Percentiles rank a stretch among this genome's conserved stretches.
phyloP scores from a whole-genome alignment of 2,888 invertebrate species.

The Melanotus villosus region DNA sequence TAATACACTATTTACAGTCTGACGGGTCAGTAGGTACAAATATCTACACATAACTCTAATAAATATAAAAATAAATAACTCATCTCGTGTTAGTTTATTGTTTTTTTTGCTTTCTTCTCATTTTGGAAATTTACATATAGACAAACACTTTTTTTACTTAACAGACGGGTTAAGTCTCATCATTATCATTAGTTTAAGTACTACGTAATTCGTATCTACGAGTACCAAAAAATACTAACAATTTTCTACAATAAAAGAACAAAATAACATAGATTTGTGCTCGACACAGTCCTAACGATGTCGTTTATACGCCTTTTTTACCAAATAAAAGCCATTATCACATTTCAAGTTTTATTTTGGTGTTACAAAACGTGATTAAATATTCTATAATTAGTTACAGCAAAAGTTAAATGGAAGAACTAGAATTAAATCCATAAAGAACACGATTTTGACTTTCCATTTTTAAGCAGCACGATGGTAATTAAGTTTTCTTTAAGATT shows the following conservation, averaged over 20 bases:
- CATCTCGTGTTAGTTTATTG: conserved; percentile 54
- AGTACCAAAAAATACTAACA: conserved; percentile 20
- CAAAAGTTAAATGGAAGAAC: no score
- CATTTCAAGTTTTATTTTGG: no score
- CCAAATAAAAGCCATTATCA: no score
- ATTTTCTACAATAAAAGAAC: conserved; percentile 9
- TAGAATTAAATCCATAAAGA: no score
- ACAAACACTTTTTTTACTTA: conserved; percentile 42
- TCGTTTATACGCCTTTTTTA: background rate
- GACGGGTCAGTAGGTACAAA: conserved; percentile 43
- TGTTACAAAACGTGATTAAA: no score
- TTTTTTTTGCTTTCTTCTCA: conserved; percentile 38
- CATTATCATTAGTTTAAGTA: conserved; percentile 14
- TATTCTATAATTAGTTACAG: no score
- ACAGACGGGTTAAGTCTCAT: conserved; percentile 35
- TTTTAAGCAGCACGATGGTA: no score
- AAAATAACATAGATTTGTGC: background rate
- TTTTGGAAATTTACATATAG: conserved; percentile 48
- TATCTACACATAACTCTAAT: conserved; percentile 59
- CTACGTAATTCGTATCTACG: conserved; percentile 26
- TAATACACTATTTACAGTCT: conserved; percentile 47
- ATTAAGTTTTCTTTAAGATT: no score
- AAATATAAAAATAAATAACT: conserved; percentile 66
- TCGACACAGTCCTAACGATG: conserved; percentile 6
- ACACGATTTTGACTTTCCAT: no score